Evolutionary conservation across 2,888 invertebrate genomes (phyloP), one percentile per base, ranked within the genome.

Genomic region (Ceratothoa steindachneri): DNA sequence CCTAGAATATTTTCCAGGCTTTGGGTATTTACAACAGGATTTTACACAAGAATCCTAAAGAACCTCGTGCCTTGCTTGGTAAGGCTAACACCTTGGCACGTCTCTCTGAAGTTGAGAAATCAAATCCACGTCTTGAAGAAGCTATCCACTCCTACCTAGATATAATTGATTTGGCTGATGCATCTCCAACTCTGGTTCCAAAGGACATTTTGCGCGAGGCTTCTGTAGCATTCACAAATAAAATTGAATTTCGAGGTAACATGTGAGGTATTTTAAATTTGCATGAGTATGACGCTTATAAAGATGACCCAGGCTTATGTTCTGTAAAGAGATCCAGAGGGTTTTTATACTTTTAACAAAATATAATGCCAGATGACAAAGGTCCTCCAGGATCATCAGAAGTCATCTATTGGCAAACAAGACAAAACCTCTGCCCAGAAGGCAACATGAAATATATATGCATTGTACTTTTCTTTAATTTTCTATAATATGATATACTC

Each of bases 171-270:
- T 60, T 60, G 22, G 19, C 60, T 24, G 27, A 7, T 60, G 60
- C n/a, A 60, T 4, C 27, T 24, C 2, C 19, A 60, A 1, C 27
- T 24, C 2, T 24, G 19, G 9, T 60, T 7, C 9, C 60, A 24
- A 60, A 60, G 24, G 60, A 60, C 22, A 60, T 60, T 24, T 7
- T 60, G 60, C n/a, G 24, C n/a, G 60, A 60, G 2, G 60, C 22
- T 60, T n/a, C 22, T 22, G 12, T 60, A 1, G 12, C 22, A 60
- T 60, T n/a, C 24, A 24, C 22, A 1, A 24, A 2, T 4, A 60
- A 24, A 24, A 60, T 60, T n/a, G 24, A 60, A 12, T 60, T 60
- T 24, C n/a, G 60, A 60, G 60, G 60, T 60, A 60, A 60, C n/a
- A n/a, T n/a, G n/a, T n/a, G n/a, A n/a, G n/a, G n/a, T n/a, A n/a